These are phyloP conservation scores for Eudasyphora cyanicolor DNA, from an alignment of 2,888 invertebrate genomes.

Conservation along the genomic window DNA sequence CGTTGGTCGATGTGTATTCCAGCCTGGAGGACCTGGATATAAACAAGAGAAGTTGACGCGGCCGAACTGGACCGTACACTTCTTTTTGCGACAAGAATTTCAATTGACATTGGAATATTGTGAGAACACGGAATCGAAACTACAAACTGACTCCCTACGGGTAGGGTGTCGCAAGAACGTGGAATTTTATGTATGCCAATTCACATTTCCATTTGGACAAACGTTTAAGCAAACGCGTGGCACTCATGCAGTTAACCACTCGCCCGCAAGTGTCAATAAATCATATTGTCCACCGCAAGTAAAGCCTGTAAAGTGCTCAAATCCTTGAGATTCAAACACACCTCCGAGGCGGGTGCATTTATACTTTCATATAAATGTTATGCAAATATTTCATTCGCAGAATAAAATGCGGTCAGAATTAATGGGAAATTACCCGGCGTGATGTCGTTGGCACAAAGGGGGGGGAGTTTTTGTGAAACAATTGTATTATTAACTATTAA, in stretches of 20 bases:
- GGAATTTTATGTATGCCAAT: neutral
- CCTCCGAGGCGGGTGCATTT: neutral
- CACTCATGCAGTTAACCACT: neutral
- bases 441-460: neutral
- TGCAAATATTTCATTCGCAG: no score
- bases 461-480: no score
- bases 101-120: no score
- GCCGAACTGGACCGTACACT: neutral
- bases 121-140: no score
- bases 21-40: no score
- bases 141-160: neutral
- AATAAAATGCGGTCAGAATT: neutral
- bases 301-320: conserved; percentile 18
- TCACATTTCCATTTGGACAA: neutral
- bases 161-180: neutral
- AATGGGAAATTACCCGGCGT: neutral
- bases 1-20: no score
- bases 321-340: neutral
- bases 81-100: no score
- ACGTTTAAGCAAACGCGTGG: neutral
- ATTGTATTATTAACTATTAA: no score
- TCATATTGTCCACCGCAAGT: conserved; percentile 40
- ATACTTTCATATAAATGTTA: no score
- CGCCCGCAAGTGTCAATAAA: conserved; percentile 38
- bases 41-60: neutral